Base-by-base conservation (phyloP, 2,888 invertebrate genomes). In the Ormyrus pomaceus region DNA sequence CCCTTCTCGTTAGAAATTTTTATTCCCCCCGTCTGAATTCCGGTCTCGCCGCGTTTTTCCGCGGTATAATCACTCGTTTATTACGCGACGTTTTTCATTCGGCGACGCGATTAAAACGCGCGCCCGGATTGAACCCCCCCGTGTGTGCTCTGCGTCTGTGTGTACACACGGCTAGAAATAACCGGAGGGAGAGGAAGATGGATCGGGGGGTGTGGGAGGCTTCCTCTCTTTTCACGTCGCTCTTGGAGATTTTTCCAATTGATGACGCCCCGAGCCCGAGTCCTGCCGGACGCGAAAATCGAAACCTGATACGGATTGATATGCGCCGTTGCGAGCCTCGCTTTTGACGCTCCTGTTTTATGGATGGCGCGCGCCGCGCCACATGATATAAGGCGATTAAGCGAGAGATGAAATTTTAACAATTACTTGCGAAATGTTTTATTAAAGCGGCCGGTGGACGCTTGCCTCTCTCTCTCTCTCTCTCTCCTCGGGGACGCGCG, bases 51-150 rank as follows among this genome's bases (percentile, higher is more conserved):
- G 13, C 48, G 69, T 81, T 79, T 77, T 73, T 68, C 58, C 69
- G 76, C 34, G 56, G 73, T 81, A 81, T 82, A 82, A 81, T 82
- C 79, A 79, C 73, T 73, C 79, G 73, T 81, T 82, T 81, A 82
- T 81, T 81, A 80, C 82, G 73, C 69, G 78, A 58, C 81, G 73
- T 79, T 80, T 80, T 82, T 82, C 77, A 80, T 75, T 62, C 79
- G 46, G 9, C 55, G 58, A 46, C 56, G 71, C 65, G 74, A 80
- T 77, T 77, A 77, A 79, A 77, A 77, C 62, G 34, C 51, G 19
- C 51, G 13, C 55, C 46, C 51, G 8, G 50, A 58, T 79, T 77
- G 70, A 78, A 82, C 80, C 11, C 45, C 4, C 50, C 34, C 10
- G n/a, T 8, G 34, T n/a, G 50, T 13, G 64, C 19, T 6, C 11